phyloP scores from a whole-genome alignment of 2,797 vertebrate genomes.

The Limnodromus scolopaceus region DNA sequence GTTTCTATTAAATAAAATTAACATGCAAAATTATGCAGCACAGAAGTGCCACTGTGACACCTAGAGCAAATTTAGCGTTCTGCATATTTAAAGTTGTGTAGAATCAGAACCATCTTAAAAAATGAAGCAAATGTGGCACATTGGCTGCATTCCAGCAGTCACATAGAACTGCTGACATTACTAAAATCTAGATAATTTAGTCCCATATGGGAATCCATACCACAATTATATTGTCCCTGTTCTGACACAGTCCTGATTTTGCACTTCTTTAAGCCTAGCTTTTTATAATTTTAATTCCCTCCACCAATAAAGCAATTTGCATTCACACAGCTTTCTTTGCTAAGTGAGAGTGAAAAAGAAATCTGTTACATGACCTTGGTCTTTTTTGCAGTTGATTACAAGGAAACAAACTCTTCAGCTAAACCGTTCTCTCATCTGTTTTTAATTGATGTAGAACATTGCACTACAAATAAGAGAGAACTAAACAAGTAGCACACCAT shows the following conservation, averaged over 20 bases:
- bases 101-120: slow-evolving; percentile 78
- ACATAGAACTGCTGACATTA: slow-evolving; percentile 81
- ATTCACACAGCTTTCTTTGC: slow-evolving; percentile 72
- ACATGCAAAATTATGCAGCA: slow-evolving; percentile 73
- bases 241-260: slow-evolving; percentile 82
- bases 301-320: slow-evolving; percentile 81
- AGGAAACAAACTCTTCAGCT: slow-evolving; percentile 72
- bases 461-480: slow-evolving; percentile 42
- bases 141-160: slow-evolving; percentile 78
- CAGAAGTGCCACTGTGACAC: slow-evolving; percentile 76
- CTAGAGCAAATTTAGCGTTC: slow-evolving; percentile 72
- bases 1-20: slow-evolving; percentile 75
- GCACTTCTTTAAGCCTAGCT: slow-evolving; percentile 78
- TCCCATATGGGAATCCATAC: slow-evolving; percentile 84
- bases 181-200: slow-evolving; percentile 84
- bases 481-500: slow-evolving; percentile 4
- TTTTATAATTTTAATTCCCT: slow-evolving; percentile 83
- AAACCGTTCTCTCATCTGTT: slow-evolving; percentile 72
- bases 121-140: slow-evolving; percentile 78
- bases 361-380: slow-evolving; percentile 77
- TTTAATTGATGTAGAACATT: slow-evolving; percentile 71
- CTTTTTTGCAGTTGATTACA: slow-evolving; percentile 79
- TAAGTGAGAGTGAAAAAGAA: slow-evolving; percentile 70
- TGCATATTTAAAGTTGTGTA: slow-evolving; percentile 78
- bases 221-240: slow-evolving; percentile 84